Conservation (phyloP, 2,113 vertebrate genomes). For the Tachycineta bicolor region DNA sequence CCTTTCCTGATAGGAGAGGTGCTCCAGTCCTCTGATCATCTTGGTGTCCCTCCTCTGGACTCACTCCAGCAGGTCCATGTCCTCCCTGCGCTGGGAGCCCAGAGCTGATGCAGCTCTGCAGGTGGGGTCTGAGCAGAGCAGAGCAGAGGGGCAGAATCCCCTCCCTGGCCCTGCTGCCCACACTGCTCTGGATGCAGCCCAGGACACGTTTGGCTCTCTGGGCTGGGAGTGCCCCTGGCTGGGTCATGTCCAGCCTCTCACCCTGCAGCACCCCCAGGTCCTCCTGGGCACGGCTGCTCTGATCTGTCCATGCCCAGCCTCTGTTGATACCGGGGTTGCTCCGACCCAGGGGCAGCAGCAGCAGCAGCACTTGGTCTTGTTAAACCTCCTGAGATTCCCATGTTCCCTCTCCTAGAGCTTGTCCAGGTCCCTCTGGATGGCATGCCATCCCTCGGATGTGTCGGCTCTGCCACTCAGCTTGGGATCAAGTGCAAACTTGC, state of each 20-base stretch:
- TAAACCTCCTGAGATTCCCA: background rate
- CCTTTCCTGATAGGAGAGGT: background rate
- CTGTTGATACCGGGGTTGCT: background rate
- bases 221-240: background rate
- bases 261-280: background rate
- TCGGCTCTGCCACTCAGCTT: background rate
- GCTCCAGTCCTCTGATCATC: background rate
- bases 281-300: background rate
- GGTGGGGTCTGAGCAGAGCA: background rate
- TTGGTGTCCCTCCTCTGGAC: background rate
- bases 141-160: background rate
- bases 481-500: background rate
- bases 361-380: fast-evolving
- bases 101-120: background rate
- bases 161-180: background rate
- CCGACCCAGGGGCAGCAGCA: background rate
- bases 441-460: background rate
- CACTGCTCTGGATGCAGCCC: background rate
- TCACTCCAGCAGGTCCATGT: fast-evolving
- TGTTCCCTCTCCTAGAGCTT: fast-evolving
- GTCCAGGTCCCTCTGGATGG: background rate
- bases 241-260: background rate
- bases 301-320: background rate
- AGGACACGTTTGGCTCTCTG: background rate
- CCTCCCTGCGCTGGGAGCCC: background rate